These are phyloP conservation scores for Rhabdomys pumilio DNA, from an alignment of 2,797 vertebrate species.

Conservation along the genomic window DNA sequence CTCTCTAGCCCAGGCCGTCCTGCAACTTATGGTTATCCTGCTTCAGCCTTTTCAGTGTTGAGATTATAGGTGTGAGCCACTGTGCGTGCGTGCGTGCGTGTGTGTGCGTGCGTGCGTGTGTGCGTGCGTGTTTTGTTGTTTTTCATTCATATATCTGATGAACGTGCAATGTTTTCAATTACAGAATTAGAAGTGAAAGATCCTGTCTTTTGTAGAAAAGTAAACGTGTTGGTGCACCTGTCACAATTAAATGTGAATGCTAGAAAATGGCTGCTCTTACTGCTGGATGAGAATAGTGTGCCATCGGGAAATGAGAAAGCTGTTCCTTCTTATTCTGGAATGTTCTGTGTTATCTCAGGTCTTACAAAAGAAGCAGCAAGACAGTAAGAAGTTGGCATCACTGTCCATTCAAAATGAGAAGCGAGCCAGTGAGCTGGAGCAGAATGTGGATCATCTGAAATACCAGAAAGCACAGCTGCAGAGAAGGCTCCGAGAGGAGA, in stretches of 20 bases:
- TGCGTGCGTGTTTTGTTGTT: background rate
- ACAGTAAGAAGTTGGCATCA: conserved; percentile 90
- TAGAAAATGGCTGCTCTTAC: background rate
- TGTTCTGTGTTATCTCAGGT: conserved; percentile 84
- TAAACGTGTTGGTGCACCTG: conserved; percentile 27
- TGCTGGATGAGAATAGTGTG: conserved; percentile 50
- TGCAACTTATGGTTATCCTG: background rate
- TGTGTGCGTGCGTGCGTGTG: background rate
- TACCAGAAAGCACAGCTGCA: conserved; percentile 91
- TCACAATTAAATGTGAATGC: conserved; percentile 48
- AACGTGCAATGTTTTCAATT: conserved; percentile 14
- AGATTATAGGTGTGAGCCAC: background rate
- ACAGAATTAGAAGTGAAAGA: conserved; percentile 43
- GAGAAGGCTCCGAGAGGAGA: conserved; percentile 88
- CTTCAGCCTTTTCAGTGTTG: background rate
- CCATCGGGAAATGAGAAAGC: conserved; percentile 24
- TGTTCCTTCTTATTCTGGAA: conserved; percentile 71
- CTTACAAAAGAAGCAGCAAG: conserved; percentile 89
- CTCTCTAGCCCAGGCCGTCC: background rate
- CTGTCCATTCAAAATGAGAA: conserved; percentile 92
- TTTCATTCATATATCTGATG: conserved; percentile 33
- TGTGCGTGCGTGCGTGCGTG: background rate
- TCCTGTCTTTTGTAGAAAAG: conserved; percentile 1
- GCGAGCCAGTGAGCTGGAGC: conserved; percentile 90
- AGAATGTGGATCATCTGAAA: conserved; percentile 93